Evolutionary conservation across 2,797 vertebrate genomes (phyloP).

Genomic region (Girardinus metallicus): DNA sequence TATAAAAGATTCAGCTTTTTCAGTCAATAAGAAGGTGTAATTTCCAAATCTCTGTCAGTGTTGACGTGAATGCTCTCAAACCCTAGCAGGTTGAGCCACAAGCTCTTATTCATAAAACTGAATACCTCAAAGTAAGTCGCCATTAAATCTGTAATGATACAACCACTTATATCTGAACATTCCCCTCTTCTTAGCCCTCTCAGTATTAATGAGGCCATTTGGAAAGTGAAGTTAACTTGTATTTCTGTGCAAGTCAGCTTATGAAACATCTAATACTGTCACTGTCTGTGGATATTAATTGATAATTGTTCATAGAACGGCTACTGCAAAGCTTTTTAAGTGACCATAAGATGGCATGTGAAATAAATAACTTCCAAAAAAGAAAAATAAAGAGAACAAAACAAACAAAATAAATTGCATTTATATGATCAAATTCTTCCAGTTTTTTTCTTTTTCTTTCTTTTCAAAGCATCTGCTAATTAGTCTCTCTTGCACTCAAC

Average conservation of each 20-base stretch:
- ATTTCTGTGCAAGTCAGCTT: conserved; percentile 27
- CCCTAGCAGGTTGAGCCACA: not conserved
- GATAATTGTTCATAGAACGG: conserved; percentile 39
- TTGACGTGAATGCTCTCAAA: conserved; percentile 3
- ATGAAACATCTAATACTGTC: conserved; percentile 27
- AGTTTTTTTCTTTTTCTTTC: conserved; percentile 2
- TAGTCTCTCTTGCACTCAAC: conserved; percentile 21
- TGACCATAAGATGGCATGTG: conserved; percentile 51
- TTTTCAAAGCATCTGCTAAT: conserved; percentile 2
- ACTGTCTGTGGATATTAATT: conserved; percentile 12
- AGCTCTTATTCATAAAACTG: conserved; percentile 4
- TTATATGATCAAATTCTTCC: conserved; percentile 53
- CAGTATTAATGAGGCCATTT: conserved; percentile 15
- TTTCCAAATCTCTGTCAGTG: not conserved
- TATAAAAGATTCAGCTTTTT: not conserved
- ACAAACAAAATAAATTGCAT: conserved; percentile 37
- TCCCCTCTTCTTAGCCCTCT: conserved; percentile 6
- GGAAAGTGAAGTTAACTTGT: conserved; percentile 18
- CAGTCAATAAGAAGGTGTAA: not conserved
- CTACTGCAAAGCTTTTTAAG: conserved; percentile 61
- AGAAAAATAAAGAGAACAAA: conserved; percentile 41
- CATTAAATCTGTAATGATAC: not conserved
- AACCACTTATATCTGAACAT: conserved; percentile 8
- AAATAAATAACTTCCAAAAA: conserved; percentile 39
- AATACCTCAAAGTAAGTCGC: not conserved